Conservation (phyloP, 1,140 invertebrate species). For the Dryas iulia region DNA sequence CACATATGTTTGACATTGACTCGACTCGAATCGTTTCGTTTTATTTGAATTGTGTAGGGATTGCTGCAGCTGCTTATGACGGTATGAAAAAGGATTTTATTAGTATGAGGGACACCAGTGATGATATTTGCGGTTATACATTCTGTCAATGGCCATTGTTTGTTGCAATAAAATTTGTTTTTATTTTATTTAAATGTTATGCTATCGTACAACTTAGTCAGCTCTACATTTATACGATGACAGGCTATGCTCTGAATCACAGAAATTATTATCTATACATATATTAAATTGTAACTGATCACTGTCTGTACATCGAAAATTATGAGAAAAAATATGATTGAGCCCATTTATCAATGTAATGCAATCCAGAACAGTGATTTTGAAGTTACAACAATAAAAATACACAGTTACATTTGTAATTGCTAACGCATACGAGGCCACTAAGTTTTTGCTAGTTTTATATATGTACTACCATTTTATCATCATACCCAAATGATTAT, state of each 20-base stretch:
- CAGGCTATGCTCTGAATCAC: background rate
- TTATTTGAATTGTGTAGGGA: constrained; percentile 14
- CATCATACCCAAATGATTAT: too few relatives aligned
- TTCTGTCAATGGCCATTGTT: background rate
- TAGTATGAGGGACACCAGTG: background rate
- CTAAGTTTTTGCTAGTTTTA: too few relatives aligned
- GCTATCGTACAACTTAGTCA: background rate
- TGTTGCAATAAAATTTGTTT: background rate
- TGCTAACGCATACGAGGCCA: too few relatives aligned
- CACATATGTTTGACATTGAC: constrained; percentile 32
- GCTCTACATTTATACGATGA: background rate
- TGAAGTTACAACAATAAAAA: too few relatives aligned
- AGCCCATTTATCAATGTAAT: too few relatives aligned
- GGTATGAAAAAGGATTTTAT: constrained; percentile 5
- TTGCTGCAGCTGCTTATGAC: constrained; percentile 17
- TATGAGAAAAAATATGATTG: too few relatives aligned
- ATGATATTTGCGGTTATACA: constrained; percentile 3
- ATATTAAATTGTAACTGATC: too few relatives aligned
- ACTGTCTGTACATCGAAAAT: too few relatives aligned
- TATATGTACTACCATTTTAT: too few relatives aligned
- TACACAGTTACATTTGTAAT: too few relatives aligned
- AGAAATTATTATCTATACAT: background rate
- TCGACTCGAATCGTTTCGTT: constrained; percentile 25
- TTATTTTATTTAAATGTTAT: background rate
- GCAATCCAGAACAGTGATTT: too few relatives aligned